phyloP scores from a whole-genome alignment of 2,888 invertebrate genomes.

The Margaritifera margaritifera region DNA sequence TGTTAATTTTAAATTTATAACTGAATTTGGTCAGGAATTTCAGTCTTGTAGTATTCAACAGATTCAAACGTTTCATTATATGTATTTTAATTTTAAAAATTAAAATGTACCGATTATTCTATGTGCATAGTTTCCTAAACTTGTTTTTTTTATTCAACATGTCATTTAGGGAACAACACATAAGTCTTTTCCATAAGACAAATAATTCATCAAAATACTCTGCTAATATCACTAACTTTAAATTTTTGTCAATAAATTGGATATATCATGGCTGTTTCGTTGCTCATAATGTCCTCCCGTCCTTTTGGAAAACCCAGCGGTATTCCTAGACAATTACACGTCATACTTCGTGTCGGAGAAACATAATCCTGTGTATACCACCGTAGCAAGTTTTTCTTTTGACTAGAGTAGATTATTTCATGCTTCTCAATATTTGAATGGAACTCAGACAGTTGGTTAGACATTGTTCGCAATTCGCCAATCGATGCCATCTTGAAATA shows the following conservation, averaged over 20 bases:
- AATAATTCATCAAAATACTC: conserved; percentile 70
- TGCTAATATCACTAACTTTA: conserved; percentile 67
- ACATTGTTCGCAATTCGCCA: conserved; percentile 38
- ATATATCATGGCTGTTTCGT: conserved; percentile 51
- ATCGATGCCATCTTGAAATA: conserved; percentile 63
- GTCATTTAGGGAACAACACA: conserved; percentile 70
- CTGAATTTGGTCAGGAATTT: too few species aligned
- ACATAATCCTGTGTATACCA: conserved; percentile 66
- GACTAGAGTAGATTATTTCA: conserved; percentile 56
- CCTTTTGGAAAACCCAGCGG: conserved; percentile 63
- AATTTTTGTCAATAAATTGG: conserved; percentile 51
- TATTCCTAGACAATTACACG: conserved; percentile 68
- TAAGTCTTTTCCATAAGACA: conserved; percentile 61
- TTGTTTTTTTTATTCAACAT: conserved; percentile 62
- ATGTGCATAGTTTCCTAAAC: conserved; percentile 39
- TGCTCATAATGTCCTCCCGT: conserved; percentile 40
- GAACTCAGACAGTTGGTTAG: conserved; percentile 53
- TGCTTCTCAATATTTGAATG: conserved; percentile 58
- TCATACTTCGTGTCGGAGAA: conserved; percentile 62
- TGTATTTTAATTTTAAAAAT: too few species aligned
- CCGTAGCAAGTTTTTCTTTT: conserved; percentile 28
- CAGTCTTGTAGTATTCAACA: too few species aligned
- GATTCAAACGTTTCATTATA: too few species aligned
- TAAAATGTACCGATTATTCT: conserved; percentile 2
- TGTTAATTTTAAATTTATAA: too few species aligned